These are phyloP conservation scores for Cygnus olor DNA, from an alignment of 2,797 vertebrate genomes.

Conservation along the genomic window DNA sequence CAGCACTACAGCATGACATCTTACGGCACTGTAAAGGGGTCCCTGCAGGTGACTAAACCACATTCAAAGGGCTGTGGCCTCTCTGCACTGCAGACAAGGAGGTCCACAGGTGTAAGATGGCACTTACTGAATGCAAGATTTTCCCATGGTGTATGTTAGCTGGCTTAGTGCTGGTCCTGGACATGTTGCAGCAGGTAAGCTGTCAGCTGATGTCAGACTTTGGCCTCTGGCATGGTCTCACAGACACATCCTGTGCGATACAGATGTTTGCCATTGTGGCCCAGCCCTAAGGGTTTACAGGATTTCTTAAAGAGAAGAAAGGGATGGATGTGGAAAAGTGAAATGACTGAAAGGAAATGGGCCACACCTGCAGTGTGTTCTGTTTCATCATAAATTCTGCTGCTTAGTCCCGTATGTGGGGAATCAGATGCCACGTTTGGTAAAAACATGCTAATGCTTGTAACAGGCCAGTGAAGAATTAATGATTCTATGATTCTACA, in stretches of 20 bases:
- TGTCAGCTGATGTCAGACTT: not conserved
- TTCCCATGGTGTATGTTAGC: not conserved
- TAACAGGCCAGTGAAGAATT: not conserved
- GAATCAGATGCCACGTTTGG: not conserved
- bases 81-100: not conserved
- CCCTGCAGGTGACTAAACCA: not conserved
- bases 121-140: not conserved
- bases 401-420: not conserved
- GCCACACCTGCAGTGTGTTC: not conserved
- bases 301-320: not conserved
- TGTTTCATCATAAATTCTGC: not conserved
- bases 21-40: rapidly evolving
- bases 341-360: not conserved
- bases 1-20: not conserved
- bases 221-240: not conserved
- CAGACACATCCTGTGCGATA: rapidly evolving
- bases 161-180: not conserved
- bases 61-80: not conserved
- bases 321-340: not conserved
- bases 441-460: not conserved
- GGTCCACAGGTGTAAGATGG: rapidly evolving
- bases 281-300: not conserved
- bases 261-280: not conserved
- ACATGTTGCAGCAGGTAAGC: rapidly evolving
- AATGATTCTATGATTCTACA: no score